Conservation (phyloP, 2,113 vertebrate species). For the Lagenorhynchus albirostris region DNA sequence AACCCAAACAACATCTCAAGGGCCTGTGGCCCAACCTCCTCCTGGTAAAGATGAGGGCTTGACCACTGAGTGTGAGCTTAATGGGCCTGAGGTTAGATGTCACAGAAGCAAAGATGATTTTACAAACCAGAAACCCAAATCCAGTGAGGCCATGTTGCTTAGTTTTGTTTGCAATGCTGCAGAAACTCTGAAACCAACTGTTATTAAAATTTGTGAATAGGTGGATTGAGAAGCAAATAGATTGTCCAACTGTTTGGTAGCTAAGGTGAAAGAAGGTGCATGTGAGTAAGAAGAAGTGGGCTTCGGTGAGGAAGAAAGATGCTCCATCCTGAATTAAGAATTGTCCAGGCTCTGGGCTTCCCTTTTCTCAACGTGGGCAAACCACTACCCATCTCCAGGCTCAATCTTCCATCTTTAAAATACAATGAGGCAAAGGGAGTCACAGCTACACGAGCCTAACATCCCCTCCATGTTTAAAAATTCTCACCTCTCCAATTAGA, state of each 20-base stretch:
- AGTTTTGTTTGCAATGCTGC: fast-evolving
- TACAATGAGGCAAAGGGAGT: fast-evolving
- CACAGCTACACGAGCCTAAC: fast-evolving
- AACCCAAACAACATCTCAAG: fast-evolving
- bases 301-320: fast-evolving
- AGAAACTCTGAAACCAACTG: not conserved
- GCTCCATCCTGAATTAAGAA: fast-evolving
- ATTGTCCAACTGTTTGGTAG: fast-evolving
- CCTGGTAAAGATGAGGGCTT: fast-evolving
- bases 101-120: not conserved
- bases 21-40: not conserved
- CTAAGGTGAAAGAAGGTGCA: fast-evolving
- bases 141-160: not conserved
- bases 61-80: too few relatives aligned
- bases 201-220: not conserved
- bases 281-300: fast-evolving
- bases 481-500: fast-evolving
- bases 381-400: fast-evolving
- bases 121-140: too few relatives aligned
- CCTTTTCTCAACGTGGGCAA: not conserved
- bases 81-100: not conserved
- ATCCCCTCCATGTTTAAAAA: not conserved
- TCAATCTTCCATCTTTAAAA: not conserved
- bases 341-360: fast-evolving
- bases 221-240: fast-evolving